Percentiles rank a stretch among this genome's conserved stretches.
Evolutionary conservation across 1,140 invertebrate species (phyloP).

Genomic region (Papilio polyxenes): DNA sequence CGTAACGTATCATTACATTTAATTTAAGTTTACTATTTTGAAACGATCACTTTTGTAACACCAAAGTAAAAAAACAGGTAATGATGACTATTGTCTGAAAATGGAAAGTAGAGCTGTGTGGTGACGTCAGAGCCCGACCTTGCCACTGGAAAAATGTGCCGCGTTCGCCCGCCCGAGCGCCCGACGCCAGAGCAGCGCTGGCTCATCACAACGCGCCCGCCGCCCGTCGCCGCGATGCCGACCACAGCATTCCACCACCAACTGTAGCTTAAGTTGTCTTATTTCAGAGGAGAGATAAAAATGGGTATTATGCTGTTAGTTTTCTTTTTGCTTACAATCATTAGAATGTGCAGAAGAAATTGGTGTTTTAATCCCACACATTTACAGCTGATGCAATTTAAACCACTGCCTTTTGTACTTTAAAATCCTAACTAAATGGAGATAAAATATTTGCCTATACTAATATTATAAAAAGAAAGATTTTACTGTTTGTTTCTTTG

Average conservation of each 20-base stretch:
- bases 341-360: not conserved
- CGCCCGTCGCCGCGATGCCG: slow-evolving; percentile 45
- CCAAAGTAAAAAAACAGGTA: not conserved
- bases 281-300: not conserved
- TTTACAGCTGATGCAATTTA: too few relatives aligned
- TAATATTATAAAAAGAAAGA: too few relatives aligned
- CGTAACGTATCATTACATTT: not conserved
- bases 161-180: slow-evolving; percentile 62
- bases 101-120: slow-evolving; percentile 69
- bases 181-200: slow-evolving; percentile 52
- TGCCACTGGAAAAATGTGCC: slow-evolving; percentile 79
- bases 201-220: slow-evolving; percentile 67
- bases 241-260: slow-evolving; percentile 33
- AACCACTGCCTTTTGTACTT: too few relatives aligned
- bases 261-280: slow-evolving; percentile 5
- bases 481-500: too few relatives aligned
- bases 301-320: not conserved
- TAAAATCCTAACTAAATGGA: not conserved
- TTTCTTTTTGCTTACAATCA: not conserved
- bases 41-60: not conserved
- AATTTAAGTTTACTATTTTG: not conserved
- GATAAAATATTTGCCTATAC: not conserved
- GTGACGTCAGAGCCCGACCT: slow-evolving; percentile 77
- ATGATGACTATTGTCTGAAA: slow-evolving; percentile 53
- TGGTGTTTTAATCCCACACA: too few relatives aligned